Evolutionary conservation across 1,140 invertebrate species (phyloP).

Genomic region (Philotrypesis tridentata): DNA sequence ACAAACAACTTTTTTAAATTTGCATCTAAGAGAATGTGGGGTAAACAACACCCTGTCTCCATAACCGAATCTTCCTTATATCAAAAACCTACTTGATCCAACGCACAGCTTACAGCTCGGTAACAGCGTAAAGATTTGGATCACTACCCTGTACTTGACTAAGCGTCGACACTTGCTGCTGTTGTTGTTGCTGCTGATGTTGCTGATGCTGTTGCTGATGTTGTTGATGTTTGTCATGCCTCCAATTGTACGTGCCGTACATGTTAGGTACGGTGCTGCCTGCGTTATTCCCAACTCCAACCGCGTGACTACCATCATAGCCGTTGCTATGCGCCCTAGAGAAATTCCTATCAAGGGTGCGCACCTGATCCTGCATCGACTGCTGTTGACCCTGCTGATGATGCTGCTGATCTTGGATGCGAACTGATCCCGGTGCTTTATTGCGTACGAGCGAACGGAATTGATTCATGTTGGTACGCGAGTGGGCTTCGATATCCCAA

Average conservation of each 20-base stretch:
- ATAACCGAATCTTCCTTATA: not conserved
- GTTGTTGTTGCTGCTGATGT: constrained; percentile 42
- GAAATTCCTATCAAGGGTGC: constrained; percentile 71
- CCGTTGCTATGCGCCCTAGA: constrained; percentile 61
- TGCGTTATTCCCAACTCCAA: constrained; percentile 59
- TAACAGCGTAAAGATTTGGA: constrained; percentile 72
- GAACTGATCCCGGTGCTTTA: constrained; percentile 64
- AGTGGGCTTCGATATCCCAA: constrained; percentile 71
- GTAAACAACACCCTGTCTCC: not conserved
- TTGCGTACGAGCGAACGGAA: constrained; percentile 71
- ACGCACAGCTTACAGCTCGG: constrained; percentile 64
- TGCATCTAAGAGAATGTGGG: not conserved
- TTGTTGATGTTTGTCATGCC: constrained; percentile 63
- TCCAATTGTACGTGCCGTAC: constrained; percentile 71
- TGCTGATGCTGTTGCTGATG: constrained; percentile 46
- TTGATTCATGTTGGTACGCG: constrained; percentile 72
- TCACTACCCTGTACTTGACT: constrained; percentile 72
- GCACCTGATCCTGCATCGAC: constrained; percentile 70
- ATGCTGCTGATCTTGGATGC: constrained; percentile 43
- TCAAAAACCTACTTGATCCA: not conserved
- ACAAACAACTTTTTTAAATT: not conserved
- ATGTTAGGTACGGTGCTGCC: constrained; percentile 69
- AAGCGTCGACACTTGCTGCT: constrained; percentile 63
- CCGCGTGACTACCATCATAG: constrained; percentile 66
- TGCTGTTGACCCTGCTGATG: constrained; percentile 58